Percentiles rank a stretch among this genome's conserved stretches.
Evolutionary conservation across 1,140 invertebrate genomes (phyloP).

Genomic region (Drosophila rhopaloa): DNA sequence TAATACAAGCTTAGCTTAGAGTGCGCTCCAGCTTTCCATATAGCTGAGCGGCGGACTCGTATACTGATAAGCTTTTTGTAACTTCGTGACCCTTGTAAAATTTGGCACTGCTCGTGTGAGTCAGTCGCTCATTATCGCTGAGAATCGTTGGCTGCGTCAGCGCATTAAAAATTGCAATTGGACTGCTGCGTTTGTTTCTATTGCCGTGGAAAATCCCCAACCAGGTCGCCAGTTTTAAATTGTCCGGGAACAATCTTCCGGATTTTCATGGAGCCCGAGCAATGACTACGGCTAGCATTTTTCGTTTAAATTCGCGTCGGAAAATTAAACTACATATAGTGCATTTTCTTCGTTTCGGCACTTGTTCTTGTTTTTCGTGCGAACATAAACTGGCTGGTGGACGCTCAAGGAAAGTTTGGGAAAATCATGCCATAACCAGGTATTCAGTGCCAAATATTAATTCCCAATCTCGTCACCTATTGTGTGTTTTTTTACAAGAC

Average conservation of each 20-base stretch:
- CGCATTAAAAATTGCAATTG: not conserved
- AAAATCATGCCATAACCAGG: not conserved
- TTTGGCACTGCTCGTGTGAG: not conserved
- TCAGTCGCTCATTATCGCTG: not conserved
- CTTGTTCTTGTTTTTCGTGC: no score
- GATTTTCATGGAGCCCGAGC: not conserved
- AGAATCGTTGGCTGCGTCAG: not conserved
- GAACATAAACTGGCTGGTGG: no score
- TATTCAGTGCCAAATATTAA: slow-evolving; percentile 1
- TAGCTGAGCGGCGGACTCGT: not conserved
- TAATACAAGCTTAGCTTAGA: no score
- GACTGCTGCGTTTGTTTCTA: not conserved
- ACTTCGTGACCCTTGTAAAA: not conserved
- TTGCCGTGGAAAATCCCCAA: not conserved
- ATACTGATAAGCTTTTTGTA: no score
- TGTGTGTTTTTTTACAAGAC: not conserved
- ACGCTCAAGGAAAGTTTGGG: not conserved
- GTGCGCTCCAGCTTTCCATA: no score
- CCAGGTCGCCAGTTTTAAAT: not conserved
- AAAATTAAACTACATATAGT: no score
- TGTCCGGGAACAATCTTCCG: not conserved
- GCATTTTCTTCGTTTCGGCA: no score
- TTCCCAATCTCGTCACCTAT: not conserved
- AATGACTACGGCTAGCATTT: not conserved
- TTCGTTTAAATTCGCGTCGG: no score